Evolutionary conservation across 1,140 invertebrate species (phyloP).

Genomic region (Rhagoletis zephyria): DNA sequence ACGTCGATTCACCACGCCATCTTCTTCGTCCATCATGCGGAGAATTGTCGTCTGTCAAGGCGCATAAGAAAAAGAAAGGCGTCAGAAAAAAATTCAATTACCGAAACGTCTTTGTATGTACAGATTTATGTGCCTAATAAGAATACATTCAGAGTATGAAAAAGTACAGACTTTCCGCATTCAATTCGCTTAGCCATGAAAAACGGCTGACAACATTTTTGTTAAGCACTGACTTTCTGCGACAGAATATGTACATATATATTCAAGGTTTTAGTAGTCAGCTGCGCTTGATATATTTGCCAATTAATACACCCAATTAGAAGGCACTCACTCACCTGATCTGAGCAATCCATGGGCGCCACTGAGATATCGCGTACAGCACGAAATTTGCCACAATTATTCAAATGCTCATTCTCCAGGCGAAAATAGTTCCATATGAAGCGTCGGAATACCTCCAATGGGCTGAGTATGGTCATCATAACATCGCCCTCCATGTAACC

Average conservation of each 20-base stretch:
- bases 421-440: slow-evolving; percentile 96
- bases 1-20: slow-evolving; percentile 84
- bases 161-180: no score
- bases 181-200: not conserved
- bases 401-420: slow-evolving; percentile 93
- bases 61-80: not conserved
- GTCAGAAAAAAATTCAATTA: not conserved
- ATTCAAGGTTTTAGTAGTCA: no score
- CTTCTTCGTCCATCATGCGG: slow-evolving; percentile 95
- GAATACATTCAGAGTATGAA: not conserved
- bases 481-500: slow-evolving; percentile 82
- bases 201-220: not conserved
- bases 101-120: no score
- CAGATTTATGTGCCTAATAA: not conserved
- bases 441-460: slow-evolving; percentile 87
- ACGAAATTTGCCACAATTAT: slow-evolving; percentile 94
- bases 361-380: slow-evolving; percentile 92
- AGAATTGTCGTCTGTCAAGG: slow-evolving; percentile 81
- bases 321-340: no score
- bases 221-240: no score
- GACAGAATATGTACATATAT: no score
- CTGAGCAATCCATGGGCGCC: slow-evolving; percentile 85
- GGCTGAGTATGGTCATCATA: slow-evolving; percentile 84
- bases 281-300: not conserved
- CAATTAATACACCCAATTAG: slow-evolving; percentile 3